Base-by-base conservation (phyloP, 2,797 vertebrate genomes). In the Aselliscus stoliczkanus region DNA sequence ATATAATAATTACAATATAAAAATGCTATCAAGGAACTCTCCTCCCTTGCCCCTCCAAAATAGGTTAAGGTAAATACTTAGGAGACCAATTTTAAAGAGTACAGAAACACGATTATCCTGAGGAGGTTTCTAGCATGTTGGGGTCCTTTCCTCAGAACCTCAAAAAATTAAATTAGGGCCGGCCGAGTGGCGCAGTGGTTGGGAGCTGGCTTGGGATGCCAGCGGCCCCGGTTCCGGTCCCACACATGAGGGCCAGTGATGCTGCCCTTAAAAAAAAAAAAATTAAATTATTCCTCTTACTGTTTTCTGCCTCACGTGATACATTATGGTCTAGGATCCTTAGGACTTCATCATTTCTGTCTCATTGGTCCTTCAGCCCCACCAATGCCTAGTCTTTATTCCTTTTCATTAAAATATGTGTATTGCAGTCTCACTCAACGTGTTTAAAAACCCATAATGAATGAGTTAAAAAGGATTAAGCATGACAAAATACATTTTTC, bases 381-480 rank as follows among this genome's bases (percentile, higher is more conserved):
- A 58, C 2, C 70, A 60, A 76, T 25, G 8, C 39, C 2, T 20
- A 37, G 11, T 72, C 67, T 31, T 84, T 54, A 72, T 52, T 72
- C 6, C 23, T 58, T 69, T 62, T 94, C 31, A 31, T 62, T 93
- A 47, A 87, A 84, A 17, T 29, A 27, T 29, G 15, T 69, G 18
- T 65, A 23, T 37, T 90, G 13, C 17, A 39, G 37, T 50, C 44
- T 79, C 31, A 62, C 8, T 70, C 11, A 20, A 56, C 94, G 18
- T 64, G 31, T 13, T 31, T 89, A 80, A 47, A 72, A 73, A 76
- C 76, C 60, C 2, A 25, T 25, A 86, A 70, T 52, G 96, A 97
- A 97, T 52, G 93, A 95, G 95, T 97, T 97, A 96, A 96, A 97
- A 97, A 96, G 52, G 82, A 83, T 70, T 34, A 89, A 94, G 72